Conservation (phyloP, 2,797 vertebrate genomes). For the Cuculus canorus region DNA sequence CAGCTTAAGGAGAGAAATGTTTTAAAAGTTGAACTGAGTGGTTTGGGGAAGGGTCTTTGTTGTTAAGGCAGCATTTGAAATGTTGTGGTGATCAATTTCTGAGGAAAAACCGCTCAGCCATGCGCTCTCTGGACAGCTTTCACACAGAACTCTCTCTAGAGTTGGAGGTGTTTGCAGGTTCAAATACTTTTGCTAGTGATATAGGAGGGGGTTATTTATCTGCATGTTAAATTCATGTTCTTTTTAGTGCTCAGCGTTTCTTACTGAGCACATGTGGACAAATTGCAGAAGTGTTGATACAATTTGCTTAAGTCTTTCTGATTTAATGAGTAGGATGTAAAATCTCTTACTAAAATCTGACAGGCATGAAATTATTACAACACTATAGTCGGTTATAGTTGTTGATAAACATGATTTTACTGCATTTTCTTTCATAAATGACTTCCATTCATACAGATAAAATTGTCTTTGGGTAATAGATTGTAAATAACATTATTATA, state of each 20-base stretch:
- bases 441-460: not conserved
- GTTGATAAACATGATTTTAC: not conserved
- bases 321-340: not conserved
- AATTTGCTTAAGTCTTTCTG: not conserved
- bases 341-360: not conserved
- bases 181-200: not conserved
- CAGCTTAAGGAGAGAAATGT: not conserved
- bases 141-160: not conserved
- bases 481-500: constrained; percentile 26
- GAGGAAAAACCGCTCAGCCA: not conserved
- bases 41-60: not conserved
- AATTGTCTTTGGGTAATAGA: not conserved
- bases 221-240: not conserved
- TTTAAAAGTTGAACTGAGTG: not conserved
- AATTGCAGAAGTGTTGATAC: not conserved
- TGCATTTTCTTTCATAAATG: not conserved
- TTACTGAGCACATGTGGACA: not conserved
- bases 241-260: not conserved
- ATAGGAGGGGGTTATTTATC: not conserved
- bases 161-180: not conserved
- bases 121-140: not conserved
- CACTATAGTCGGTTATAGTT: not conserved
- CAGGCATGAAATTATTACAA: not conserved
- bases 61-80: not conserved
- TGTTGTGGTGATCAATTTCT: not conserved